Percentiles rank a stretch among this genome's conserved stretches.
phyloP scores from a whole-genome alignment of 2,797 vertebrate species.

The Potorous gilbertii region DNA sequence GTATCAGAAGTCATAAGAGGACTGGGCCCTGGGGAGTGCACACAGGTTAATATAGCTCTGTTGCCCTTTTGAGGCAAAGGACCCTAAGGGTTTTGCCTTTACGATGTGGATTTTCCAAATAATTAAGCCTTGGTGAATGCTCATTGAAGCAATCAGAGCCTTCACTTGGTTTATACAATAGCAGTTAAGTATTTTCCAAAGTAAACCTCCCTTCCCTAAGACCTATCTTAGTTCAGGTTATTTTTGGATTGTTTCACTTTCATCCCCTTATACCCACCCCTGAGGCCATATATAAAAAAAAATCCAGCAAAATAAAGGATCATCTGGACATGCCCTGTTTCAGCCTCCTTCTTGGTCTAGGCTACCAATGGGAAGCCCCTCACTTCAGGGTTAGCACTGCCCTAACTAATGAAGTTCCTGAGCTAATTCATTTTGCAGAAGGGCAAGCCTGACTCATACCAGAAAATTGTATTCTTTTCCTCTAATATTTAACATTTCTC shows the following conservation, averaged over 20 bases:
- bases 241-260: not conserved
- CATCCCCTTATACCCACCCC: not conserved
- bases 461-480: not conserved
- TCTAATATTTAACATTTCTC: not conserved
- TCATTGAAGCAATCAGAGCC: not conserved
- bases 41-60: not conserved
- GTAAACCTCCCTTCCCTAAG: constrained; percentile 47
- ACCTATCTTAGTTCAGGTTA: constrained; percentile 29
- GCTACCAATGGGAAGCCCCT: not conserved
- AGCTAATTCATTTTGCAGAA: not conserved
- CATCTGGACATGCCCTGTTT: not conserved
- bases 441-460: not conserved
- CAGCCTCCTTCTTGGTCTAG: not conserved
- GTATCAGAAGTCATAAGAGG: not conserved
- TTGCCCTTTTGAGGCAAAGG: not conserved
- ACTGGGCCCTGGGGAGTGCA: not conserved
- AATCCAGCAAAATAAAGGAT: not conserved
- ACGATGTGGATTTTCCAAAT: constrained; percentile 19
- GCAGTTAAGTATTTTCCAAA: constrained; percentile 5
- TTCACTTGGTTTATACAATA: not conserved
- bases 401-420: not conserved
- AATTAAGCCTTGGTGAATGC: constrained; percentile 51
- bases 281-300: not conserved
- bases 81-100: not conserved
- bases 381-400: not conserved